phyloP scores from a whole-genome alignment of 1,140 invertebrate species.

The Papilio polyxenes region DNA sequence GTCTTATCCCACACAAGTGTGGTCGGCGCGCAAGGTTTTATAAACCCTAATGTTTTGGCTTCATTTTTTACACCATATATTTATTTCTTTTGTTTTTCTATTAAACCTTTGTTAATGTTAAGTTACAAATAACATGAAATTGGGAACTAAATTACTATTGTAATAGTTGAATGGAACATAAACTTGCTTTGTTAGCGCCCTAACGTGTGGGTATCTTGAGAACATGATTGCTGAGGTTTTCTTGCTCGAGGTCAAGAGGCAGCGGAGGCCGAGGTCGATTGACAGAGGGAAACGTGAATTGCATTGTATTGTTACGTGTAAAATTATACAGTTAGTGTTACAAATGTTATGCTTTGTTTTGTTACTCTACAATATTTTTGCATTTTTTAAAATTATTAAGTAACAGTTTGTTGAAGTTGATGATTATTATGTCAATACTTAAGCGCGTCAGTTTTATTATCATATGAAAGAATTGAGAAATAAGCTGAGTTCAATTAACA shows the following conservation, averaged over 20 bases:
- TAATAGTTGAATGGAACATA: not conserved
- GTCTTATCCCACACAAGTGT: too few relatives aligned
- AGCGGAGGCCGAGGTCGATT: not conserved
- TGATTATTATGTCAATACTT: too few relatives aligned
- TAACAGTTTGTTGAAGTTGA: too few relatives aligned
- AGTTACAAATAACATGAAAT: not conserved
- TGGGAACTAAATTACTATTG: not conserved
- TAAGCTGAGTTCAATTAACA: too few relatives aligned
- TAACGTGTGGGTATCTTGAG: conserved; percentile 4
- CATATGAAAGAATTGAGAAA: too few relatives aligned
- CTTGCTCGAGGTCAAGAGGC: conserved; percentile 11
- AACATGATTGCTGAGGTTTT: conserved; percentile 9
- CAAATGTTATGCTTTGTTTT: not conserved
- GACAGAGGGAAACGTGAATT: not conserved
- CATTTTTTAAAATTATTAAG: not conserved
- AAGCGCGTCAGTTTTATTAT: too few relatives aligned
- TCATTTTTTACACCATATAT: too few relatives aligned
- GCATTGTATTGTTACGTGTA: not conserved
- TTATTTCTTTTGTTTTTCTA: too few relatives aligned
- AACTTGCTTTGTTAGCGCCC: not conserved
- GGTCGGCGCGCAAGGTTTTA: too few relatives aligned
- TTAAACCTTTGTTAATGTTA: too few relatives aligned
- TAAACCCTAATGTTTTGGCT: too few relatives aligned
- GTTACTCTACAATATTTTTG: not conserved
- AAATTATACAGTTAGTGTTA: not conserved